Conservation (phyloP, 2,888 invertebrate genomes). For the Drosophila nigricruria region DNA sequence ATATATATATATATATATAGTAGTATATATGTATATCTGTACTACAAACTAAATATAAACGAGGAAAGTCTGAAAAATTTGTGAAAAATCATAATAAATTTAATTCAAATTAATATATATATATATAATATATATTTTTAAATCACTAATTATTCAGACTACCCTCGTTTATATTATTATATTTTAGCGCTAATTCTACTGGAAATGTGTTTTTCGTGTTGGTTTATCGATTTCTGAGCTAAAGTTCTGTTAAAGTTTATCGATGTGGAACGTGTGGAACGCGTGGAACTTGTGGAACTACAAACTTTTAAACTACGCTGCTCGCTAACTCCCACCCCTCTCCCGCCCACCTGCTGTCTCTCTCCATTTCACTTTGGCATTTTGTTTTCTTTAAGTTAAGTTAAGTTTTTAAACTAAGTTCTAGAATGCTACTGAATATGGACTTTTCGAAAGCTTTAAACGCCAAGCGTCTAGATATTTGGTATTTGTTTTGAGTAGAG, state of each 20-base stretch:
- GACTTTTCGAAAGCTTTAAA: conserved; percentile 57
- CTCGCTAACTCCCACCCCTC: conserved; percentile 10
- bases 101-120: neutral
- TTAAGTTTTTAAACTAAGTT: conserved; percentile 51
- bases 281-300: conserved; percentile 12
- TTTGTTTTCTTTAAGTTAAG: conserved; percentile 59
- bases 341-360: conserved; percentile 17
- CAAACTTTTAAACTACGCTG: conserved; percentile 25
- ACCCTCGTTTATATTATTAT: conserved; percentile 2
- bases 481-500: neutral
- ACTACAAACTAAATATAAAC: conserved; percentile 26
- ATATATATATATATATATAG: conserved; percentile 17
- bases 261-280: conserved; percentile 9
- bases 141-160: neutral
- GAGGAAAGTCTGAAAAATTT: conserved; percentile 1
- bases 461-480: conserved; percentile 18
- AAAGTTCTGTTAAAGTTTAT: conserved; percentile 5
- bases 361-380: conserved; percentile 60
- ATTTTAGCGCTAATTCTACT: conserved; percentile 52
- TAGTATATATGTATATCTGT: conserved; percentile 4
- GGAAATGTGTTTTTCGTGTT: conserved; percentile 56
- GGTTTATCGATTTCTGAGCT: conserved; percentile 23
- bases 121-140: neutral
- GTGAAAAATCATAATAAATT: neutral
- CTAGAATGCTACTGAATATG: conserved; percentile 73